These are phyloP conservation scores for Conops quadrifasciatus DNA, from an alignment of 2,888 invertebrate species.

Conservation along the genomic window DNA sequence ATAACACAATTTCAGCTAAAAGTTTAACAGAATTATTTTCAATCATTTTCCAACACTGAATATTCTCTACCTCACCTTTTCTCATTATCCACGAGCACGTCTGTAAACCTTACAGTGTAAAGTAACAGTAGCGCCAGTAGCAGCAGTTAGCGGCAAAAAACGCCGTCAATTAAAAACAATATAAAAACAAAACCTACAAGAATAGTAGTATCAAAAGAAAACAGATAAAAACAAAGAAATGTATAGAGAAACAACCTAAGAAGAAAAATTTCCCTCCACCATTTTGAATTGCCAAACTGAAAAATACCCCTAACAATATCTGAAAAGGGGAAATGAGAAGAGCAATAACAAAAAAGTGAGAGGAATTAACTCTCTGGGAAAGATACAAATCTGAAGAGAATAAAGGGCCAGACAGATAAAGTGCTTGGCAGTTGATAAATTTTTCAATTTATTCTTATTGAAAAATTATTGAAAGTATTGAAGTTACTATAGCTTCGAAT, in stretches of 20 bases:
- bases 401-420: not conserved
- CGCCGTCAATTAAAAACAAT: too few relatives aligned
- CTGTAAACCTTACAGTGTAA: not conserved
- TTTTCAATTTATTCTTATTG: too few relatives aligned
- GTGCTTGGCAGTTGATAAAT: too few relatives aligned
- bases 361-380: not conserved
- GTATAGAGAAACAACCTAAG: not conserved
- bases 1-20: not conserved
- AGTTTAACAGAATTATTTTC: not conserved
- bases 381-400: not conserved
- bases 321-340: constrained; percentile 14
- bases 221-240: constrained; percentile 13
- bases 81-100: too few relatives aligned
- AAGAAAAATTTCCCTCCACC: constrained; percentile 24
- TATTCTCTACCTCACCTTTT: constrained; percentile 1
- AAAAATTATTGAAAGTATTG: too few relatives aligned
- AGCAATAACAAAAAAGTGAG: not conserved
- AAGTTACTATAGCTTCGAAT: too few relatives aligned
- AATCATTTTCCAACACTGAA: not conserved
- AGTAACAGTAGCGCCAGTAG: constrained; percentile 1
- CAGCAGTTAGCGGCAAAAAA: not conserved
- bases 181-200: constrained; percentile 24
- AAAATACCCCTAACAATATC: too few relatives aligned
- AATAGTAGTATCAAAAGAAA: not conserved
- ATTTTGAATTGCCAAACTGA: constrained; percentile 22